Conservation (phyloP, 2,797 vertebrate genomes). For the Phataginus tetradactyla region DNA sequence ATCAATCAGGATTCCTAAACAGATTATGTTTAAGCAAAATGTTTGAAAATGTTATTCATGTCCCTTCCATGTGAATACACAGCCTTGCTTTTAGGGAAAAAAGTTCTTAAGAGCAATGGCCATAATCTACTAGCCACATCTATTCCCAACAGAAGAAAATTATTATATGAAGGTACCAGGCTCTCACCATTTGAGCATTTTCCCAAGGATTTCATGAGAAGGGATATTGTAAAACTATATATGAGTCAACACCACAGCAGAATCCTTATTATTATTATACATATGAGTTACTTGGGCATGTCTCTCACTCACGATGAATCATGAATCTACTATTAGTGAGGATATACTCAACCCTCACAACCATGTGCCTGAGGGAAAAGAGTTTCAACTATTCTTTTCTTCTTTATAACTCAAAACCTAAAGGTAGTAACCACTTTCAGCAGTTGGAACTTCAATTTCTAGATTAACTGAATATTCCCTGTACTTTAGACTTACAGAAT, state of each 20-base stretch:
- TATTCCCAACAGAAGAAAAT: background rate
- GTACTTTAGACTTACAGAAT: background rate
- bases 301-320: background rate
- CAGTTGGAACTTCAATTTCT: background rate
- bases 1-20: background rate
- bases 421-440: background rate
- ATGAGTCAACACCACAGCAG: background rate
- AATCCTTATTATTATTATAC: background rate
- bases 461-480: background rate
- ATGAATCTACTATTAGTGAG: background rate
- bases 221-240: background rate
- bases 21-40: background rate
- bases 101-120: background rate
- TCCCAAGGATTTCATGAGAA: background rate
- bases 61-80: background rate
- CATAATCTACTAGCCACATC: background rate
- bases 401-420: background rate
- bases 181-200: background rate
- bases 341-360: background rate
- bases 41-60: background rate
- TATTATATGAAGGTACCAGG: background rate
- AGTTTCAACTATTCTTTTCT: background rate
- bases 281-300: background rate
- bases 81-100: background rate
- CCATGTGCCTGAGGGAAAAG: background rate